Base-by-base conservation (phyloP, 2,888 invertebrate species). In the Trissoscelio sp. region DNA sequence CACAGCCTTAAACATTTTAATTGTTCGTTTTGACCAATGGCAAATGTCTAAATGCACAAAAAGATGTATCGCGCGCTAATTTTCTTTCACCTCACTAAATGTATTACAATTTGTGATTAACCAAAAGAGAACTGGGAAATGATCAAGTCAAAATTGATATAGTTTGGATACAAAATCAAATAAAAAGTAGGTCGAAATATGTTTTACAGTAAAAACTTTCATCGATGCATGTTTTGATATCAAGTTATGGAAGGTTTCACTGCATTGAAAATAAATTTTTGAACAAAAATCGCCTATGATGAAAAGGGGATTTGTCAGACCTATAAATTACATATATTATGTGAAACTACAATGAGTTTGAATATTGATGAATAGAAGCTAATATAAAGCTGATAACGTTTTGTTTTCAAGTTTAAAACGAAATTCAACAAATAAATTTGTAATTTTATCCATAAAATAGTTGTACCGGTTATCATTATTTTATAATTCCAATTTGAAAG, bases 351-450 rank as follows among this genome's bases (percentile, higher is more conserved):
- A 72, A 81, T 81, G 81, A 77, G 42, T 81, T 72, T 62, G 57
- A 81, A 81, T 73, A 78, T 74, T 53, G 48, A 81, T 78, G 72
- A 78, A 44, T 81, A 81, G 46, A 64, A 60, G 77, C 81, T 81
- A 70, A 51, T 77, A 70, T 22, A 60, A 66, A 60, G 70, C 80
- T 81, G 75, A 81, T 75, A 60, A 81, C 57, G 69, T 51, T 70
- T 69, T 62, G 37, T 24, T 37, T 31, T 64, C 34, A n/a, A n/a
- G n/a, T n/a, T n/a, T n/a, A n/a, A n/a, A n/a, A n/a, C n/a, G n/a
- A n/a, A n/a, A n/a, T n/a, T n/a, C n/a, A n/a, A n/a, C n/a, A n/a
- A n/a, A n/a, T n/a, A n/a, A n/a, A n/a, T n/a, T n/a, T n/a, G n/a
- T n/a, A n/a, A n/a, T n/a, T n/a, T n/a, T n/a, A n/a, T n/a, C n/a